phyloP scores from a whole-genome alignment of 2,113 vertebrate species.

The Rana temporaria region DNA sequence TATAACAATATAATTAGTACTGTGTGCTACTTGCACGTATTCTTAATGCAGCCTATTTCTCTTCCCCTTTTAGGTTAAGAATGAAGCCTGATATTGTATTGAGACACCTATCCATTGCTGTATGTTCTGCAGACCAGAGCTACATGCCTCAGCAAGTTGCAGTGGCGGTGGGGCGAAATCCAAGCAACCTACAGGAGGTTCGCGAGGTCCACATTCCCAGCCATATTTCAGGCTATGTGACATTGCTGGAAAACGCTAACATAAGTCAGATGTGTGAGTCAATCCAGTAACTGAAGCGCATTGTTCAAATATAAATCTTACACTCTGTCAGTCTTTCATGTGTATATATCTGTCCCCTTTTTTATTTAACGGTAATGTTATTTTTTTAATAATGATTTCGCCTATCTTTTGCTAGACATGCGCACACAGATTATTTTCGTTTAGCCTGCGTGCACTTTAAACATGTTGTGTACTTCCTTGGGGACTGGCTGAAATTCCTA shows the following conservation, averaged over 20 bases:
- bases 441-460: no score
- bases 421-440: no score
- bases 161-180: constrained; percentile 88
- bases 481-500: no score
- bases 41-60: background rate
- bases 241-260: constrained; percentile 94
- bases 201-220: constrained; percentile 94
- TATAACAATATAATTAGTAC: no score
- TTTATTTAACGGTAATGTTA: no score
- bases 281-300: constrained; percentile 49
- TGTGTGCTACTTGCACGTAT: background rate
- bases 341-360: no score
- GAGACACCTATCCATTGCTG: constrained; percentile 90
- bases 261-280: constrained; percentile 94
- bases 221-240: constrained; percentile 94
- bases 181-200: constrained; percentile 89
- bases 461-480: no score
- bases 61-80: constrained; percentile 81
- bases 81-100: constrained; percentile 94
- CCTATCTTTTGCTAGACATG: no score
- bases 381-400: no score
- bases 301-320: background rate
- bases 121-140: constrained; percentile 93
- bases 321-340: no score
- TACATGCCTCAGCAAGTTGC: constrained; percentile 98